Base-by-base conservation (phyloP, 2,888 invertebrate species). In the Himalopsyche anomala region DNA sequence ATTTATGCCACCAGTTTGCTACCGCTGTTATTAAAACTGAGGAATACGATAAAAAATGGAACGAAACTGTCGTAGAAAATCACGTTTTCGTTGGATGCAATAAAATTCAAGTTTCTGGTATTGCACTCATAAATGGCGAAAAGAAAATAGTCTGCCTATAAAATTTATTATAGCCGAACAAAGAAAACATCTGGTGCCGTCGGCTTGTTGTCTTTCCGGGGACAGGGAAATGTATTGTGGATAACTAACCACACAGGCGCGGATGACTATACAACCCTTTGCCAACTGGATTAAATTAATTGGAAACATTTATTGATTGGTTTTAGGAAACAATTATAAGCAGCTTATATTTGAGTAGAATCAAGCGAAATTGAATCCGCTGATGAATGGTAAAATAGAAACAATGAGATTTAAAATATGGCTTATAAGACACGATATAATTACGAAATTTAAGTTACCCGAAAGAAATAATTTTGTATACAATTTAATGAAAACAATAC, bases 121-220 rank as follows among this genome's bases (percentile, higher is more conserved):
- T 87, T 87, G 86, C 87, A 80, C 87, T 87, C 87, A 87, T 88
- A 87, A 88, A 88, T 87, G 87, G 85, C 84, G 87, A 54, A 82
- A 87, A 83, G 82, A 85, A 83, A 86, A 87, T 86, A 85, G 88
- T 86, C 85, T 86, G 85, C 87, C 87, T 87, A 88, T 88, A 88
- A 88, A 88, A 88, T 88, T 87, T 88, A 88, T 87, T 88, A 86
- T 86, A 86, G 85, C 87, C 84, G 83, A 87, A 87, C 87, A 84
- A 87, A 87, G 88, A 87, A 84, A 87, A 85, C 88, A 87, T 88
- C 87, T 88, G 88, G 84, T 85, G 81, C 85, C 85, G 82, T 40
- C 74, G 87, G 80, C 79, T 80, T 85, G 86, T 83, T 87, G 86
- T 86, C 86, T 86, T 54, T 80, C 28, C 36, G 83, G 69, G 85